Evolutionary conservation across 1,140 invertebrate species (phyloP).

Genomic region (Aphaenogaster ashmeadi): DNA sequence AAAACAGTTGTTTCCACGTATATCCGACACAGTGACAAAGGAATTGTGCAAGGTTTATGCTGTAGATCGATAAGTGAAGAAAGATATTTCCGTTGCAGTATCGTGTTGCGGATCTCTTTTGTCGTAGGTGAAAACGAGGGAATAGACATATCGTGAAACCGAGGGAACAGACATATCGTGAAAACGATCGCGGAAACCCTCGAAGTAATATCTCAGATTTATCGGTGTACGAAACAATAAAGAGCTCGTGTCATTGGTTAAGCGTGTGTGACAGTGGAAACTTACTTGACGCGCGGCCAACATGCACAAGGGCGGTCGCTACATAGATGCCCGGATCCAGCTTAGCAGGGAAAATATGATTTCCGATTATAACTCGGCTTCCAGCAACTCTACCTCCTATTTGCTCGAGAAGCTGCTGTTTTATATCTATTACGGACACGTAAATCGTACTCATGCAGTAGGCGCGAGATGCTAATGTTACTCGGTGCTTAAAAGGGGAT

Average conservation of each 20-base stretch:
- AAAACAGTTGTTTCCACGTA: background rate
- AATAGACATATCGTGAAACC: background rate
- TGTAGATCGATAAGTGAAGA: conserved; percentile 5
- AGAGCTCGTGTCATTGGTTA: conserved; percentile 44
- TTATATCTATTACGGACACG: conserved; percentile 77
- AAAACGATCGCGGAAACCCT: background rate
- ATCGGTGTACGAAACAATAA: conserved; percentile 45
- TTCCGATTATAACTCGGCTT: conserved; percentile 82
- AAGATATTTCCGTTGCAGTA: background rate
- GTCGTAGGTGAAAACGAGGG: background rate
- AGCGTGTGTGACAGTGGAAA: conserved; percentile 67
- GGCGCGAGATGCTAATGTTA: conserved; percentile 72
- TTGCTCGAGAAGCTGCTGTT: conserved; percentile 75
- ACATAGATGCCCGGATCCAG: conserved; percentile 81
- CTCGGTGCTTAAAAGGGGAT: conserved; percentile 66
- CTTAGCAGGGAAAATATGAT: conserved; percentile 81
- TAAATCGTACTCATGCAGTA: conserved; percentile 76
- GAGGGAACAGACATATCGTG: background rate
- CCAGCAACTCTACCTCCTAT: conserved; percentile 77
- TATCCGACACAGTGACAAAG: background rate
- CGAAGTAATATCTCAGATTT: conserved; percentile 39
- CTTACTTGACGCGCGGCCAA: conserved; percentile 81
- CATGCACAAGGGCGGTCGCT: conserved; percentile 79
- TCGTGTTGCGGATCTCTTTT: background rate
- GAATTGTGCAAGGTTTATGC: background rate